Evolutionary conservation across 2,113 vertebrate species (phyloP).

Genomic region (Eleginops maclovinus): DNA sequence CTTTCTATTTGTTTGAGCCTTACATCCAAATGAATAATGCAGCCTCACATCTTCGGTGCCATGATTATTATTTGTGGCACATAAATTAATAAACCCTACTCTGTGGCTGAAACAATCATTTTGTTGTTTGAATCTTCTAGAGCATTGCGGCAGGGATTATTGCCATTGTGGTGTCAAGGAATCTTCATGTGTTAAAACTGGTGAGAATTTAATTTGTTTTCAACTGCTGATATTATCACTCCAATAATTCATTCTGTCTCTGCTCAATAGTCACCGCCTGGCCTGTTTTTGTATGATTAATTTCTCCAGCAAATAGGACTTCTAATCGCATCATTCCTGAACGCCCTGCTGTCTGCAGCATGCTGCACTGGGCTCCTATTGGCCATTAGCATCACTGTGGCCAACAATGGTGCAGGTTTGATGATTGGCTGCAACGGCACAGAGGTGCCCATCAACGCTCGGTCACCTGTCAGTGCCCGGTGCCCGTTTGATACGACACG

Average conservation of each 20-base stretch:
- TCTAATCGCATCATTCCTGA: conserved; percentile 84
- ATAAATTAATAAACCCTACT: conserved; percentile 20
- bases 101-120: conserved; percentile 24
- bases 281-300: neutral
- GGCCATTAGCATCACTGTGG: conserved; percentile 88
- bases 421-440: conserved; percentile 89
- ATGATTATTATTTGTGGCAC: neutral
- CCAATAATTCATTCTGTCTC: neutral
- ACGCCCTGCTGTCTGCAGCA: conserved; percentile 86
- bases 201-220: conserved; percentile 68
- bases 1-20: neutral
- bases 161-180: conserved; percentile 90
- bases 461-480: conserved; percentile 79
- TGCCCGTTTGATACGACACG: conserved; percentile 94
- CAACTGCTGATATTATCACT: neutral
- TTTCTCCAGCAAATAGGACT: conserved; percentile 88
- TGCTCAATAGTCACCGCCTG: neutral
- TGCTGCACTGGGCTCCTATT: conserved; percentile 88
- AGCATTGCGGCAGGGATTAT: conserved; percentile 90
- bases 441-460: conserved; percentile 78
- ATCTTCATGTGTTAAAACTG: conserved; percentile 79
- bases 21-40: neutral
- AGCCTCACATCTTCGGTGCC: conserved; percentile 4
- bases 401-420: conserved; percentile 82
- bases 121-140: conserved; percentile 77